A percentile compares a stretch with the other conserved stretches of the same genome.
These are phyloP conservation scores for Tinea trinotella DNA, from an alignment of 2,888 invertebrate species.

Conservation along the genomic window DNA sequence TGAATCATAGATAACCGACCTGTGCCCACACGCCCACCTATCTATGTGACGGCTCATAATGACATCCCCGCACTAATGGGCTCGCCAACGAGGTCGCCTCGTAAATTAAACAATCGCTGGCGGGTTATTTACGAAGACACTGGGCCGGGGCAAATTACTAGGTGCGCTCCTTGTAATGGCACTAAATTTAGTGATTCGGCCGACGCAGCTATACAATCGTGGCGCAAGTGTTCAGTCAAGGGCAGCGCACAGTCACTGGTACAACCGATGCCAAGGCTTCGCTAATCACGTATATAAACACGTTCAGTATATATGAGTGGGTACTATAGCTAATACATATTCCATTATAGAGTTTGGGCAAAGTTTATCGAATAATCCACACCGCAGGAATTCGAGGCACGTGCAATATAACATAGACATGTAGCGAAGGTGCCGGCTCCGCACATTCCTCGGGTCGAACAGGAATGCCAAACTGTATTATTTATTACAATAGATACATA, in stretches of 20 bases:
- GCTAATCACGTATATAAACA: slow-evolving; percentile 30
- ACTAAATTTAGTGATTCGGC: not conserved
- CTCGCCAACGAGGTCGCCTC: slow-evolving; percentile 1
- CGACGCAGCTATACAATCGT: not conserved
- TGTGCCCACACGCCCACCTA: slow-evolving; percentile 54
- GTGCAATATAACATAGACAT: slow-evolving; percentile 1
- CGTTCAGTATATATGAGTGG: not conserved
- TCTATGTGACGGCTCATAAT: slow-evolving; percentile 16
- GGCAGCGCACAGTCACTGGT: slow-evolving; percentile 53
- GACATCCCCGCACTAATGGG: slow-evolving; percentile 7
- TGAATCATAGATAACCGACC: slow-evolving; percentile 64
- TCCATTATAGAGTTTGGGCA: not conserved
- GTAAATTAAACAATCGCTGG: slow-evolving; percentile 5
- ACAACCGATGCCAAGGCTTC: slow-evolving; percentile 47
- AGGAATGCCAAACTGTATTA: not conserved
- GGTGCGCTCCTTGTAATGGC: not conserved
- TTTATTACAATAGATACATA: not conserved
- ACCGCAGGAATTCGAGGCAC: slow-evolving; percentile 4
- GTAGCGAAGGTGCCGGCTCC: slow-evolving; percentile 10
- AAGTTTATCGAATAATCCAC: not conserved
- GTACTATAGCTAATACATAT: not conserved
- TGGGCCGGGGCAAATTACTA: not conserved
- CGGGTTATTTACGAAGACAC: slow-evolving; percentile 9
- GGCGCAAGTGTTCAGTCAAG: slow-evolving; percentile 45
- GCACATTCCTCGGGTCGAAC: slow-evolving; percentile 7